Evolutionary conservation across 2,888 invertebrate genomes (phyloP).

Genomic region (Pristionchus exspectatus): DNA sequence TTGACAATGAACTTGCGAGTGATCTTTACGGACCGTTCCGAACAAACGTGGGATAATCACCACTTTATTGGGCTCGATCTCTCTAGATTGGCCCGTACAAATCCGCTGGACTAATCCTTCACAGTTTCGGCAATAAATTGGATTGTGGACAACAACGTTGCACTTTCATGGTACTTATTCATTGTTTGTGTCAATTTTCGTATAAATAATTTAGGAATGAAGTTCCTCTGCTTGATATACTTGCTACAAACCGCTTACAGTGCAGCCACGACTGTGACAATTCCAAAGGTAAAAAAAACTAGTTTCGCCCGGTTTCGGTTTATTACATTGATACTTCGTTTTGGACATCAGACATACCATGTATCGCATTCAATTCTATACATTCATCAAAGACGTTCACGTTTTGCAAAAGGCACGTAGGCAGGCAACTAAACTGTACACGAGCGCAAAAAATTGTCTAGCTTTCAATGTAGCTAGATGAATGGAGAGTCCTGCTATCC

Average conservation of each 20-base stretch:
- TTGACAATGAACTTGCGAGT: not conserved
- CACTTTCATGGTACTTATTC: not conserved
- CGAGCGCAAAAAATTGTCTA: too few species aligned
- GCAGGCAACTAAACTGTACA: too few species aligned
- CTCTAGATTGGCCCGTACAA: not conserved
- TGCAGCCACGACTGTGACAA: not conserved
- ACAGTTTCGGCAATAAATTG: not conserved
- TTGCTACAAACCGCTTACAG: not conserved
- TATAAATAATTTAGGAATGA: too few species aligned
- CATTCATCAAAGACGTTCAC: too few species aligned
- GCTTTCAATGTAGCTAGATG: too few species aligned
- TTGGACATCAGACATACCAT: too few species aligned
- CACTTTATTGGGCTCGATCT: not conserved
- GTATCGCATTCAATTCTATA: too few species aligned
- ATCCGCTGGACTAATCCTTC: not conserved
- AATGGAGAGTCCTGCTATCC: too few species aligned
- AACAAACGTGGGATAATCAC: not conserved
- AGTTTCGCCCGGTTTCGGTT: too few species aligned
- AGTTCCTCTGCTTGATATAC: not conserved
- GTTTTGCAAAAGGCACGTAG: too few species aligned
- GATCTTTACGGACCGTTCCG: not conserved
- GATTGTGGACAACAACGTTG: not conserved
- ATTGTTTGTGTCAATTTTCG: too few species aligned
- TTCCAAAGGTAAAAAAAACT: not conserved
- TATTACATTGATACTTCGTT: too few species aligned